Conservation (phyloP, 2,888 invertebrate genomes). For the Antitype chi region DNA sequence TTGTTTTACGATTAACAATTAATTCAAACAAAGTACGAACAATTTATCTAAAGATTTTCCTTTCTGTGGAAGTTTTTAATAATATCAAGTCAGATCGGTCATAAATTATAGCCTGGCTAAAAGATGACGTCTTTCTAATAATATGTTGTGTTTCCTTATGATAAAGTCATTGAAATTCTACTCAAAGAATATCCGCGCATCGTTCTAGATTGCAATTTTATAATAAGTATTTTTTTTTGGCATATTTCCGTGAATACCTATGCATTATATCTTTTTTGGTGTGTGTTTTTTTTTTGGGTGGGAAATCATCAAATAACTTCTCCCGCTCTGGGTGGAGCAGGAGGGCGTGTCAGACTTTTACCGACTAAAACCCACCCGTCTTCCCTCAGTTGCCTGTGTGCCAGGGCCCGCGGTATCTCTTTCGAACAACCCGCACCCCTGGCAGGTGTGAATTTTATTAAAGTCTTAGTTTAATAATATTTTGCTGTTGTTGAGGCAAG, state of each 20-base stretch:
- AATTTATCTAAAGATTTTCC: conserved; percentile 25
- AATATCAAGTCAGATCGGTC: conserved; percentile 22
- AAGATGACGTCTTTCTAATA: conserved; percentile 44
- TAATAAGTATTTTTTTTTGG: background rate
- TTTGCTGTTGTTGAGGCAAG: too few species aligned
- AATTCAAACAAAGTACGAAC: background rate
- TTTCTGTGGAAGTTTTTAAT: conserved; percentile 23
- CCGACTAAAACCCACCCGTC: too few species aligned
- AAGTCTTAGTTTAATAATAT: too few species aligned
- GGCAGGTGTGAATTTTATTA: background rate
- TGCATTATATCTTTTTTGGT: background rate
- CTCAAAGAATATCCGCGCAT: conserved; percentile 4
- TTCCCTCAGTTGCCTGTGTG: too few species aligned
- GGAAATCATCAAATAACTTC: too few species aligned
- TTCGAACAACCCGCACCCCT: too few species aligned
- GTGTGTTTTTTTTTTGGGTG: too few species aligned
- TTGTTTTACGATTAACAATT: conserved; percentile 16
- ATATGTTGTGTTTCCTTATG: conserved; percentile 36
- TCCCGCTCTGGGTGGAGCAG: too few species aligned
- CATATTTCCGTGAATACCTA: background rate
- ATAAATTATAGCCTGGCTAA: conserved; percentile 20
- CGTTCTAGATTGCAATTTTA: background rate
- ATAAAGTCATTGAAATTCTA: conserved; percentile 35
- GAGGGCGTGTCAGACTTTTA: too few species aligned
- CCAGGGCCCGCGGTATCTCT: too few species aligned